These are phyloP conservation scores for Cyanistes caeruleus DNA, from an alignment of 2,113 vertebrate genomes.

Conservation along the genomic window DNA sequence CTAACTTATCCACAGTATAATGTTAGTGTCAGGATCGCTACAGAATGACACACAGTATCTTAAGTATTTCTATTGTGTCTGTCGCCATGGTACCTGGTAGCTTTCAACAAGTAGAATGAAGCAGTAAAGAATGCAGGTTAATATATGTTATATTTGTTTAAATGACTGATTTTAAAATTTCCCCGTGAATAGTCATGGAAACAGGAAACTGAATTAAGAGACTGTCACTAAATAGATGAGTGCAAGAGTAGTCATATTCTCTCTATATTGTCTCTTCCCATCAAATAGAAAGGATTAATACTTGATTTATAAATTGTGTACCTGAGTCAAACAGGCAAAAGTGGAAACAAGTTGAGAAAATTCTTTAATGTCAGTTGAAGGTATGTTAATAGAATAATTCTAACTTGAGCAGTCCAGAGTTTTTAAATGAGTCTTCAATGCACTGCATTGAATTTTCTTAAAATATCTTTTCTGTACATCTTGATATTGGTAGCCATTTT, in stretches of 20 bases:
- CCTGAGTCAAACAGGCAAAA: not conserved
- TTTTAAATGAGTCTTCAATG: not conserved
- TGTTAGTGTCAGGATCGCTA: not conserved
- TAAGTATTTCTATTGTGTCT: not conserved
- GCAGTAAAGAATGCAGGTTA: not conserved
- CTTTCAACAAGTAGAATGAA: not conserved
- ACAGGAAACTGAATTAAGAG: not conserved
- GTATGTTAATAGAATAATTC: not conserved
- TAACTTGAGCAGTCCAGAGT: not conserved
- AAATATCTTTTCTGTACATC: not conserved
- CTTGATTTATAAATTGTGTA: not conserved
- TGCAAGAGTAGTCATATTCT: not conserved
- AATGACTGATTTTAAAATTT: not conserved
- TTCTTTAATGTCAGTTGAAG: not conserved
- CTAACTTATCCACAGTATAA: not conserved
- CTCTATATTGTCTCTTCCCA: not conserved
- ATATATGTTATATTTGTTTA: not conserved
- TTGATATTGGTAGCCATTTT: not conserved
- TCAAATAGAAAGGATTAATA: not conserved
- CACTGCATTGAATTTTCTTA: not conserved
- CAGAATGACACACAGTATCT: not conserved
- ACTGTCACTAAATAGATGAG: not conserved
- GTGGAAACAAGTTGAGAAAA: not conserved
- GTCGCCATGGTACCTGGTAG: not conserved
- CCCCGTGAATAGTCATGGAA: accelerated